phyloP scores from a whole-genome alignment of 2,888 invertebrate genomes.

The Pyrgus malvae region DNA sequence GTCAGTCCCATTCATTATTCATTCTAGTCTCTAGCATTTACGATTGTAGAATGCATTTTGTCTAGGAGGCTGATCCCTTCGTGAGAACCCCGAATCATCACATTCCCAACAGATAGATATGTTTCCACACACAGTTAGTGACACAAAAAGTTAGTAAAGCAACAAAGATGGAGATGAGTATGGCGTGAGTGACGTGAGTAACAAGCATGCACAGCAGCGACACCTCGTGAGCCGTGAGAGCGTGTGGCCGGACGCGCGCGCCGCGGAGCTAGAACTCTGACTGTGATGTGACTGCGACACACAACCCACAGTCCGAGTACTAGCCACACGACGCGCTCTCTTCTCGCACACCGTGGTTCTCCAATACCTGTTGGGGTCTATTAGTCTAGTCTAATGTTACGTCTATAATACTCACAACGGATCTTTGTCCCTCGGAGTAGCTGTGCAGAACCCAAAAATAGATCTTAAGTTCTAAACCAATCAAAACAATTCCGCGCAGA shows the following conservation, averaged over 20 bases:
- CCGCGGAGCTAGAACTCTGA: conserved; percentile 96
- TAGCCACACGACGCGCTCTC: conserved; percentile 72
- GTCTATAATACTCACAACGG: conserved; percentile 1
- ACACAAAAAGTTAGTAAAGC: conserved; percentile 43
- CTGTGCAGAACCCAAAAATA: no score
- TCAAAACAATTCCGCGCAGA: no score
- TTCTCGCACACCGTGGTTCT: conserved; percentile 27
- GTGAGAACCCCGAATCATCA: no score
- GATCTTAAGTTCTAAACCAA: no score
- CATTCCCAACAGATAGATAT: no score
- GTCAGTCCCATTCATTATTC: no score
- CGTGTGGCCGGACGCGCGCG: conserved; percentile 46
- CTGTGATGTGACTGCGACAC: conserved; percentile 93
- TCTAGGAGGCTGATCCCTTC: no score
- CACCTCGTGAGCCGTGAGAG: conserved; percentile 7
- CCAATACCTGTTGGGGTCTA: conserved; percentile 19
- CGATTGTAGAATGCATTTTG: no score
- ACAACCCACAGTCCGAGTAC: conserved; percentile 93
- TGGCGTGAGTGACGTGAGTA: conserved; percentile 24
- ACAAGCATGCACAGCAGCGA: conserved; percentile 31
- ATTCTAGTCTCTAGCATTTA: no score
- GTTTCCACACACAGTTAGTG: conserved; percentile 7
- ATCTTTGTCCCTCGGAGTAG: not conserved
- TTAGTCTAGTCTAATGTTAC: conserved; percentile 12
- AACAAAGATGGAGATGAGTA: conserved; percentile 36